These are phyloP conservation scores for Osmerus mordax DNA, from an alignment of 2,113 vertebrate genomes.

Conservation along the genomic window DNA sequence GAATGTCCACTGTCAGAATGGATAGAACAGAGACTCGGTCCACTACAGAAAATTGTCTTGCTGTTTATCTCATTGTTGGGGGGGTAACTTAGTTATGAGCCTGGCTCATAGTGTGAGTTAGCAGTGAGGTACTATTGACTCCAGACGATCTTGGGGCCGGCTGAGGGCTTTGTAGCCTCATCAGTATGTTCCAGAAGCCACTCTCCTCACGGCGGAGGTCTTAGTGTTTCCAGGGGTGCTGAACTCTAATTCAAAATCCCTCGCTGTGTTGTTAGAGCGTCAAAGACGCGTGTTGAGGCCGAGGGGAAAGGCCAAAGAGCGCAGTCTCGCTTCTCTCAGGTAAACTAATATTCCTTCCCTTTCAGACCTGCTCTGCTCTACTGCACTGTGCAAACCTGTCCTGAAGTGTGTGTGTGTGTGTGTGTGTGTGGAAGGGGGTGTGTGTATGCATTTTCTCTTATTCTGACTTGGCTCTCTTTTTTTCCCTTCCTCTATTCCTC, in stretches of 20 bases:
- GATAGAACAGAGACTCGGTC: constrained; percentile 24
- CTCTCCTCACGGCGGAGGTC: not conserved
- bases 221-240: not conserved
- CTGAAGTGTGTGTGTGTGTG: constrained; percentile 9
- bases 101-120: constrained; percentile 1
- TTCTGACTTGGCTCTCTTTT: constrained; percentile 19
- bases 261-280: not conserved
- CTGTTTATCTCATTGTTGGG: constrained; percentile 44
- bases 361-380: constrained; percentile 41
- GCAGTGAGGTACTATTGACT: not conserved
- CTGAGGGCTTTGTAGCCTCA: not conserved
- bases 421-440: not conserved
- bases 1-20: constrained; percentile 31
- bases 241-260: not conserved
- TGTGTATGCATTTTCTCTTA: constrained; percentile 27
- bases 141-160: not conserved
- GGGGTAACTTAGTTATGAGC: not conserved
- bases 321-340: not conserved
- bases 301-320: not conserved
- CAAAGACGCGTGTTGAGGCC: not conserved
- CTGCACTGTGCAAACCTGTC: constrained; percentile 11
- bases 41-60: constrained; percentile 32
- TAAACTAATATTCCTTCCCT: constrained; percentile 48
- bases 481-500: constrained; percentile 26
- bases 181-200: not conserved